Conservation (phyloP, 2,113 vertebrate genomes). For the Desmodus rotundus region DNA sequence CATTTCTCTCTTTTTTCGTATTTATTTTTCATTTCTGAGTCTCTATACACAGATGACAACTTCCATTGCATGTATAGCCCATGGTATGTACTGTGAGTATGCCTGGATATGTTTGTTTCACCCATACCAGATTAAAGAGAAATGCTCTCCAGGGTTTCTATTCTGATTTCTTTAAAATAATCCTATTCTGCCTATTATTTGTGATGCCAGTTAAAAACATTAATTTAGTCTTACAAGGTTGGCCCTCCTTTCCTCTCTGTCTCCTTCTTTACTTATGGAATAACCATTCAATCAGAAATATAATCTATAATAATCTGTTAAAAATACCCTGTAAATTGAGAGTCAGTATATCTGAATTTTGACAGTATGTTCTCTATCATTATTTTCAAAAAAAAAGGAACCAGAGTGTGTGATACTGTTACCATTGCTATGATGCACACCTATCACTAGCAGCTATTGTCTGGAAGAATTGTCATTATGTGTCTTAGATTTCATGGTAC, state of each 20-base stretch:
- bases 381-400: neutral
- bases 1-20: neutral
- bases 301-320: neutral
- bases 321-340: neutral
- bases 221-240: neutral
- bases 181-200: neutral
- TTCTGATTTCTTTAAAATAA: neutral
- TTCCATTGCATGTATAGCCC: neutral
- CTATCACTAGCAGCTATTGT: neutral
- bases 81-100: neutral
- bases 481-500: neutral
- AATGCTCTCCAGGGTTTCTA: neutral
- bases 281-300: neutral
- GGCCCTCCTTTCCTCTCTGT: accelerated
- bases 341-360: neutral
- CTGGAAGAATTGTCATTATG: neutral
- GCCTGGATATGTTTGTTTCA: neutral
- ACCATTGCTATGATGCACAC: neutral
- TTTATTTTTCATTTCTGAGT: neutral
- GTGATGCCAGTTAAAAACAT: neutral
- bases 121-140: neutral
- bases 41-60: neutral
- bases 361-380: neutral
- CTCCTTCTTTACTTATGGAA: neutral
- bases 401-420: neutral